Conservation (phyloP, 2,797 vertebrate species). For the Alca torda region DNA sequence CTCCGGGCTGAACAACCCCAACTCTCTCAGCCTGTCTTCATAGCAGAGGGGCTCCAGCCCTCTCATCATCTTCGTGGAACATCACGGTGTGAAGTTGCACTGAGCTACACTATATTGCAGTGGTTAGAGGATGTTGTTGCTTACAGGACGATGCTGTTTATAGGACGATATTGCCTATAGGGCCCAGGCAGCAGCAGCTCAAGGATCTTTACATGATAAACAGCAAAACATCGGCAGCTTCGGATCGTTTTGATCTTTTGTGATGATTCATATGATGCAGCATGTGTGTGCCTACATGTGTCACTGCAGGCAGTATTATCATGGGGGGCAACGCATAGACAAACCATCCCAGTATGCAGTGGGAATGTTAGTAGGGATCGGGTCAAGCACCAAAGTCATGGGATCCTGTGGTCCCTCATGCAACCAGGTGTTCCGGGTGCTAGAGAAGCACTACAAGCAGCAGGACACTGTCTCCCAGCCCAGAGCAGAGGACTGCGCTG, state of each 20-base stretch:
- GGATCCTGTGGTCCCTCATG: background rate
- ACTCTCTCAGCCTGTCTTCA: too few species aligned
- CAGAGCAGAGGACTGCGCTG: background rate
- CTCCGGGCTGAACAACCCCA: too few species aligned
- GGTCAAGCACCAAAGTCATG: background rate
- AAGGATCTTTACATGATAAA: background rate
- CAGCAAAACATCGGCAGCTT: rapidly evolving
- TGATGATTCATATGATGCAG: background rate
- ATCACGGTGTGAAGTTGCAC: background rate
- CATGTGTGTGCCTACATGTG: background rate
- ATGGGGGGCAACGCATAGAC: background rate
- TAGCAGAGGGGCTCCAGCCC: too few species aligned
- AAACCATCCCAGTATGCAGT: background rate
- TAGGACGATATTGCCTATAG: background rate
- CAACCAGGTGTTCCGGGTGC: background rate
- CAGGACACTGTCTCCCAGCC: background rate
- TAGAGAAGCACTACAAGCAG: background rate
- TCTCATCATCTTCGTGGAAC: background rate
- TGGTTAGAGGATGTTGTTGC: background rate
- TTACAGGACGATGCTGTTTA: background rate
- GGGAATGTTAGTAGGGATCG: background rate
- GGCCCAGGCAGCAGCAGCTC: background rate
- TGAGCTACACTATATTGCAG: background rate
- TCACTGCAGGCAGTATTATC: background rate
- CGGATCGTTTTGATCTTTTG: background rate